Evolutionary conservation across 2,888 invertebrate genomes (phyloP), one percentile per base, ranked within the genome.

Genomic region (Macrophya alboannulata): DNA sequence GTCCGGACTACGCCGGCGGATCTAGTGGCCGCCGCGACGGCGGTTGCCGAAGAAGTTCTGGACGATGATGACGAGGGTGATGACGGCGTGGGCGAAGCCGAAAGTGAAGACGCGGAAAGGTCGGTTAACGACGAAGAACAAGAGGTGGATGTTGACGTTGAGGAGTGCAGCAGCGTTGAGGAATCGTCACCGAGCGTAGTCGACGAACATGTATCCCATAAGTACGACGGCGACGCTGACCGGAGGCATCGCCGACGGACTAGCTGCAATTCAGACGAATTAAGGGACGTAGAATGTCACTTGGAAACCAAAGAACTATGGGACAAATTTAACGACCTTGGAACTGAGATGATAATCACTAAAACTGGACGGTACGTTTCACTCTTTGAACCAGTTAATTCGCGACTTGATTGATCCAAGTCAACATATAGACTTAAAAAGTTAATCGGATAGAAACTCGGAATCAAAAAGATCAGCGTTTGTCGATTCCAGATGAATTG

Each of bases 321-420:
- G 97, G 96, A 97, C 93, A 97, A 97, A 93, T 97, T 97, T 94
- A 95, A 96, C 92, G 96, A 96, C 90, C 94, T 97, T 86, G 97
- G 97, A 45, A 97, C 97, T 1, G 97, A 97, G 94, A 97, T 97
- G 97, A 97, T 97, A 94, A 97, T 97, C 94, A 97, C 97, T 15
- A 97, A 97, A 94, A 97, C 97, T 86, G 97, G 97, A 92, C 95
- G 97, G 97, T 97, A 92, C 94, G 81, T 81, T 81, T 62, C 8
- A 59, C n/a, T 81, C n/a, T 81, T 43, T 15, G 9, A 55, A n/a
- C 17, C 31, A 1, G 12, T 51, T 51, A 1, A n/a, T 71, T 71
- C 40, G 8, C 17, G 68, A 12, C 37, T 37, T 37, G 40, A 71
- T 2, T 8, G 17, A 71, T 40, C n/a, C 8, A 71, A 37, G 37